These are phyloP conservation scores for Drosophila gunungcola DNA, from an alignment of 1,140 invertebrate species.

Conservation along the genomic window DNA sequence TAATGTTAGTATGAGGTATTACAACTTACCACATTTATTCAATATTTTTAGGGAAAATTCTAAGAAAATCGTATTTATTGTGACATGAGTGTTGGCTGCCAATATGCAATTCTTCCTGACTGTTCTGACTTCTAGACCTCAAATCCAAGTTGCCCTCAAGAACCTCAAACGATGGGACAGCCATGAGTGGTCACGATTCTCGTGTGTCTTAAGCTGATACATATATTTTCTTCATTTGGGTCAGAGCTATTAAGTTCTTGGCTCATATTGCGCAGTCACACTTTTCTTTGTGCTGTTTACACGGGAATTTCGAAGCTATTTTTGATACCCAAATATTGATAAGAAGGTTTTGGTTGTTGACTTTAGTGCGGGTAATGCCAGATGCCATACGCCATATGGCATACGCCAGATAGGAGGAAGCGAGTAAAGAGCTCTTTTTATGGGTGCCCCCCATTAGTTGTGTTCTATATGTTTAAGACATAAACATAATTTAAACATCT, in stretches of 20 bases:
- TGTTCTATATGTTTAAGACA: slow-evolving; percentile 29
- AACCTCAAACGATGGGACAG: slow-evolving; percentile 13
- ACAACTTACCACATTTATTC: too few species aligned
- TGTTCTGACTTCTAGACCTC: neutral
- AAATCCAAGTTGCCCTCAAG: slow-evolving; percentile 5
- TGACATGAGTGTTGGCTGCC: slow-evolving; percentile 4
- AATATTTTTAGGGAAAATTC: neutral
- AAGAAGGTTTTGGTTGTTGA: slow-evolving; percentile 28
- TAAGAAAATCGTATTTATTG: neutral
- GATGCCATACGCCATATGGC: slow-evolving; percentile 26
- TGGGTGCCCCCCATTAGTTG: slow-evolving; percentile 37
- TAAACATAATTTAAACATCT: slow-evolving; percentile 37
- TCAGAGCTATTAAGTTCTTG: slow-evolving; percentile 44
- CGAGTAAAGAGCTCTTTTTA: slow-evolving; percentile 29
- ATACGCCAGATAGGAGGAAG: slow-evolving; percentile 17
- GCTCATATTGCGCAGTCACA: slow-evolving; percentile 47
- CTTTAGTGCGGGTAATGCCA: slow-evolving; percentile 8
- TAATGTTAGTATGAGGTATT: too few species aligned
- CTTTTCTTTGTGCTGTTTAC: slow-evolving; percentile 37
- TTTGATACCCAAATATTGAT: slow-evolving; percentile 53
- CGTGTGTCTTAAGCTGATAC: slow-evolving; percentile 21
- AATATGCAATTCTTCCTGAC: neutral
- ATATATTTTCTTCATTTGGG: slow-evolving; percentile 26
- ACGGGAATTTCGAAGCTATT: slow-evolving; percentile 31
- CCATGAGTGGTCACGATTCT: slow-evolving; percentile 45